Base-by-base conservation (phyloP, 2,113 vertebrate genomes). In the Prunella fulvescens region DNA sequence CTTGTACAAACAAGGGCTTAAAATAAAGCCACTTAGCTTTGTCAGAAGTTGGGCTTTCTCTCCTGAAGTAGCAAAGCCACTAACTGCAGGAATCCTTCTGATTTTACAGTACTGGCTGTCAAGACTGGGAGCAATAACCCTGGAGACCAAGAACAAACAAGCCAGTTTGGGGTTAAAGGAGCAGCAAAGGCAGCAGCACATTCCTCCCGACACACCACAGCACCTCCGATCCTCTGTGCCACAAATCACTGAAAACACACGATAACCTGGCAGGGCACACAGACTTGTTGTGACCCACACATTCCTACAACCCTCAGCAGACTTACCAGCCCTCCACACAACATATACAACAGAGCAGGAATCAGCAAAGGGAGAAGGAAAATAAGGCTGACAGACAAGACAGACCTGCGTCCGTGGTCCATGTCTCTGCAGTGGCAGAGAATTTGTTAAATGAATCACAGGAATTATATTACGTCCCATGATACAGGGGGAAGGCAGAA, bases 391-490 rank as follows among this genome's bases (percentile, higher is more conserved):
- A 60, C 57, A 81, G 64, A 64, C 45, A 62, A 73, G 81, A 85
- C 88, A 88, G 86, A 88, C 72, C 92, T 88, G 80, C 2, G 9
- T n/a, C 67, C 29, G 1, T 65, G 76, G 56, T 70, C 64, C 84
- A 24, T 8, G 82, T 54, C 64, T 92, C 92, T 74, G 86, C 76
- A 86, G 91, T 6, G 11, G 71, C 76, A 95, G 72, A 81, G 95
- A 95, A 93, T 92, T 86, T 86, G 94, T 90, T 95, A 92, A 95
- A 85, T 62, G 90, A 95, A 95, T 96, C 94, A 64, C 60, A 86
- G 92, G 94, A 97, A 94, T 97, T 97, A 93, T 92, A 93, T 96
- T 97, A 96, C 96, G 6, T 66, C 92, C 95, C 92, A 96, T 95
- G 94, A 96, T 93, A 88, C 64, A 86, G 56, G 47, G 47, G 86